Conservation (phyloP, 2,888 invertebrate genomes). For the Lobophora halterata region DNA sequence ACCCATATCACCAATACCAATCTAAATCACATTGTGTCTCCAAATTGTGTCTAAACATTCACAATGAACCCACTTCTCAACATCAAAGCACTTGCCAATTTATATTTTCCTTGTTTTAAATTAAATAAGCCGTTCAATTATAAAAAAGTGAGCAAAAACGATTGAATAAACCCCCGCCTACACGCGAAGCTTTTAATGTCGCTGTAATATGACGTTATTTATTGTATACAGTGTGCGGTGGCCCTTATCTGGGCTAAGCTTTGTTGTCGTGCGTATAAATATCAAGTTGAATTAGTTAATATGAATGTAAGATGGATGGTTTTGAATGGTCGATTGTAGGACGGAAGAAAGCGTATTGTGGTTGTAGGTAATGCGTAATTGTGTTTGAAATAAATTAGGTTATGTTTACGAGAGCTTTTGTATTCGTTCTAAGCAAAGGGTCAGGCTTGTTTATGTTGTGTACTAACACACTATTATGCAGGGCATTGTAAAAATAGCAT, state of each 20-base stretch:
- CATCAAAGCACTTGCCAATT: conserved; percentile 14
- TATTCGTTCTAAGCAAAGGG: conserved; percentile 3
- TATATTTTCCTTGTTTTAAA: conserved; percentile 18
- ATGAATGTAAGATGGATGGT: conserved; percentile 49
- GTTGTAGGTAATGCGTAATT: conserved; percentile 18
- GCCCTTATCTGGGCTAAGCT: conserved; percentile 59
- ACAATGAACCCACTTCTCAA: conserved; percentile 16
- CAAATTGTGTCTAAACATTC: neutral
- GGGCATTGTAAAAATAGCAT: too few relatives aligned
- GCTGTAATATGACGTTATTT: conserved; percentile 71
- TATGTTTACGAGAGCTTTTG: conserved; percentile 16
- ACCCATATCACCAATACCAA: too few relatives aligned
- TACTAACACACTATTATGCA: too few relatives aligned
- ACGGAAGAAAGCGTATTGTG: conserved; percentile 31
- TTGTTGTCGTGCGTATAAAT: conserved; percentile 57
- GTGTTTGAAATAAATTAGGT: conserved; percentile 26
- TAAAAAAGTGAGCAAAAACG: conserved; percentile 34
- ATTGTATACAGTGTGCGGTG: conserved; percentile 55
- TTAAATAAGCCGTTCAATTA: conserved; percentile 23
- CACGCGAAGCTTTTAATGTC: conserved; percentile 45
- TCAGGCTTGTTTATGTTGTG: conserved; percentile 12
- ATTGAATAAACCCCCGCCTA: conserved; percentile 40
- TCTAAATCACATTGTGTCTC: neutral
- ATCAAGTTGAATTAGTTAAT: conserved; percentile 58
- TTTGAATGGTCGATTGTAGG: conserved; percentile 43